Percentiles rank a stretch among this genome's conserved stretches.
Evolutionary conservation across 2,797 vertebrate species (phyloP).

Genomic region (Setipinna tenuifilis): DNA sequence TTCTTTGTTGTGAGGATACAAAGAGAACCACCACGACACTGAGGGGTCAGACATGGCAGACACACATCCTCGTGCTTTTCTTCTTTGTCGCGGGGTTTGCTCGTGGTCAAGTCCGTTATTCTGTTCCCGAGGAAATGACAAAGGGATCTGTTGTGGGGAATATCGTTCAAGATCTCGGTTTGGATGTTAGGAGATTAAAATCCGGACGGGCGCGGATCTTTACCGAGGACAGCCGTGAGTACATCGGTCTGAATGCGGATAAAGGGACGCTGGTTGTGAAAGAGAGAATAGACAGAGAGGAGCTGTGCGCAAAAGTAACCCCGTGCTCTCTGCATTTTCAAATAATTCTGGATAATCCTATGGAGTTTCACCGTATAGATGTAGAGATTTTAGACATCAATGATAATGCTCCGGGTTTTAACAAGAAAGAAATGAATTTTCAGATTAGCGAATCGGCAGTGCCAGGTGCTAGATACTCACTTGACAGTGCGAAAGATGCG

Average conservation of each 20-base stretch:
- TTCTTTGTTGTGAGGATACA: slow-evolving; percentile 3
- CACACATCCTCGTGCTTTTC: slow-evolving; percentile 31
- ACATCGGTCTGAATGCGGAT: slow-evolving; percentile 55
- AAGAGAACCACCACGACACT: background rate
- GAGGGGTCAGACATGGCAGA: slow-evolving; percentile 32
- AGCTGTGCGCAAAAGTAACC: slow-evolving; percentile 60
- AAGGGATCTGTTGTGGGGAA: slow-evolving; percentile 69
- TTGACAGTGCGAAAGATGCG: slow-evolving; percentile 47
- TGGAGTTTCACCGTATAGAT: slow-evolving; percentile 69
- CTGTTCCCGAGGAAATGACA: slow-evolving; percentile 66
- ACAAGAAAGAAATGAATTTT: slow-evolving; percentile 58
- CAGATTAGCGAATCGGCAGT: slow-evolving; percentile 54
- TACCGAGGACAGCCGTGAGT: slow-evolving; percentile 55
- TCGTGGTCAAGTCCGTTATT: slow-evolving; percentile 64
- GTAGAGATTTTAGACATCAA: slow-evolving; percentile 70
- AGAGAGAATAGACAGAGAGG: slow-evolving; percentile 70
- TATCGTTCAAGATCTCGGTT: slow-evolving; percentile 66
- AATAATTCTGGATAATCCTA: slow-evolving; percentile 69
- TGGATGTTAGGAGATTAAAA: slow-evolving; percentile 64
- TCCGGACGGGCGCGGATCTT: slow-evolving; percentile 64
- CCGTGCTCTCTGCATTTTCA: slow-evolving; percentile 68
- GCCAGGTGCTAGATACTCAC: slow-evolving; percentile 37
- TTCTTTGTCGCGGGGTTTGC: slow-evolving; percentile 41
- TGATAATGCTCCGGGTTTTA: slow-evolving; percentile 66
- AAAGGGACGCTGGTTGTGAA: slow-evolving; percentile 65